Evolutionary conservation across 1,140 invertebrate genomes (phyloP), one percentile per base, ranked within the genome.

Genomic region (Drosophila saltans): DNA sequence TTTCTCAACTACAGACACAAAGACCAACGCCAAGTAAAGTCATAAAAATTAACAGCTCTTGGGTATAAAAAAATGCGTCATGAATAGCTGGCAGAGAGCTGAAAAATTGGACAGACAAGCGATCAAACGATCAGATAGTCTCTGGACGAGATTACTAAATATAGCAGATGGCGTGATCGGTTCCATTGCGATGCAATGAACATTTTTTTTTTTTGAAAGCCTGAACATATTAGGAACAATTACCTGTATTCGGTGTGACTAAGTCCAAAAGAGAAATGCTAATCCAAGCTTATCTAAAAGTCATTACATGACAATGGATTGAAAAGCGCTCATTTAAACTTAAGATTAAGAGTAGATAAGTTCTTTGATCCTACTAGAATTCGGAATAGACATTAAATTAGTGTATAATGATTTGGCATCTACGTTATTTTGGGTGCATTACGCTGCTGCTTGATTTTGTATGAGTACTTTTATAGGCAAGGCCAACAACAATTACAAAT

Each of bases 41-140:
- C 57, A 59, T 59, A 59, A 59, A 59, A 59, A 59, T 59, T 21
- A 59, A 39, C 57, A 39, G 33, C 57, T 24, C 57, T 59, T 59
- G 57, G 16, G 21, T 21, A 59, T 59, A 59, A 59, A 58, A 58
- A 59, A 59, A 39, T 59, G 57, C 57, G 33, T 59, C 57, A 59
- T 52, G 24, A 52, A 24, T 3, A 52, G 45, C 33, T 36, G 33
- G 6, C 3, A 36, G 6, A 36, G 1, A 36, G 6, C 3, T 36
- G 33, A 7, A 36, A 7, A 36, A 36, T 36, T 36, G 33, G 48
- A 52, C 48, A 52, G 48, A 52, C 48, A 45, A 16, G 33, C 55
- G 6, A 59, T 21, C 57, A 39, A 16, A 57, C 55, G 6, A 59
- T 10, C 57, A 39, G 57, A 24, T 21, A 24, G 57, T 33, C 36